Evolutionary conservation across 2,797 vertebrate genomes (phyloP), one percentile per base, ranked within the genome.

Genomic region (Heterohyrax brucei): DNA sequence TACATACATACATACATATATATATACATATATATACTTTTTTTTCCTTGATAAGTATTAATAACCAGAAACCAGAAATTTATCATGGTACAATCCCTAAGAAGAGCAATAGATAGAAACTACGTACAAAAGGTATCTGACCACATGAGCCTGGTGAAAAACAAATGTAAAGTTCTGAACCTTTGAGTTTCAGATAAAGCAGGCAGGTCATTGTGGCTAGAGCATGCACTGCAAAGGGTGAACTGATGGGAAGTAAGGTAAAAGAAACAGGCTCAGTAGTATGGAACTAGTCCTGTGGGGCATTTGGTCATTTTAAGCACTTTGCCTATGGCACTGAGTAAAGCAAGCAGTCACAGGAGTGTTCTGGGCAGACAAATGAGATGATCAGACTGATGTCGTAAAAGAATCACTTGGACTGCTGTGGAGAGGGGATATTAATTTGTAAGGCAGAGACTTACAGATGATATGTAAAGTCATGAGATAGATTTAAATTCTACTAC

Each of bases 61-160:
- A 59, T 59, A 95, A 77, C 50, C 21, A 73, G 13, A 61, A 53
- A 82, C 56, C 91, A 96, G 93, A 95, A 97, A 97, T 83, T 26
- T 62, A 87, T 95, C 91, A 94, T 92, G 7, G 76, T 95, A 83
- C 90, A 96, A 75, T 82, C n/a, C 5, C 70, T 64, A 75, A 48
- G 88, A 82, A 93, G 26, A n/a, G 21, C 56, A 14, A 94, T 30
- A 90, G 28, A 28, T 82, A 14, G 1, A 3, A 26, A 64, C 26
- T 8, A 87, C 91, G 90, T 94, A 22, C 48, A 95, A 94, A 96
- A 95, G 84, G 90, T 96, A 97, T 77, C 6, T 0, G 33, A 87
- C 48, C 78, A 92, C 87, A 86, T 96, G 75, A 33, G 81, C 68
- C 94, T 89, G 56, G 50, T 92, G 84, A 96, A 96, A 1, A 59